Evolutionary conservation across 2,797 vertebrate species (phyloP).

Genomic region (Bucorvus abyssinicus): DNA sequence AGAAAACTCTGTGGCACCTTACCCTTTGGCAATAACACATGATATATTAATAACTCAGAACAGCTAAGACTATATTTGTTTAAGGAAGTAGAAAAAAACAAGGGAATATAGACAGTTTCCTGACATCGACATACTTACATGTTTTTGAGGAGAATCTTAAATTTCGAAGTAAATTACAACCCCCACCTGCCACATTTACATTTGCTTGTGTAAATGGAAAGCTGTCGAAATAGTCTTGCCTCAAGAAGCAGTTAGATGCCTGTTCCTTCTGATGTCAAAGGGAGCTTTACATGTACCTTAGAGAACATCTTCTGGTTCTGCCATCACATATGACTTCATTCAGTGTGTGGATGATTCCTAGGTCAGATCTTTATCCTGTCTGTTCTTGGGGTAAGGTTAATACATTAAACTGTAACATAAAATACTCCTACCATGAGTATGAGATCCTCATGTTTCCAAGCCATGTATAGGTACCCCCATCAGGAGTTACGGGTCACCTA

Average conservation of each 20-base stretch:
- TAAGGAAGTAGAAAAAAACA: background rate
- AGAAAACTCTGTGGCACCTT: background rate
- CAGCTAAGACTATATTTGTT: background rate
- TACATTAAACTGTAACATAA: background rate
- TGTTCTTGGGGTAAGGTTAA: background rate
- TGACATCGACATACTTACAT: background rate
- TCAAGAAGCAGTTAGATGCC: background rate
- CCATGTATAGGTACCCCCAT: background rate
- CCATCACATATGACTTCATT: background rate
- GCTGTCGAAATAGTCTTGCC: background rate
- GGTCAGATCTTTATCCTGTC: background rate
- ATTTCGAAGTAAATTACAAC: background rate
- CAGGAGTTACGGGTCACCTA: background rate
- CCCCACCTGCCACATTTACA: background rate
- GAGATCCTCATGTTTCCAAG: background rate
- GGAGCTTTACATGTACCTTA: background rate
- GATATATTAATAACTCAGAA: background rate
- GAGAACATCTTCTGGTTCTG: background rate
- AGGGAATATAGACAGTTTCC: background rate
- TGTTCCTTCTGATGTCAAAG: background rate
- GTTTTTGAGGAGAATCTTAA: background rate
- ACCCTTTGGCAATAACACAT: background rate
- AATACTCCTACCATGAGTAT: background rate
- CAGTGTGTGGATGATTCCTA: background rate
- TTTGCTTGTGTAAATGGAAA: background rate